Conservation (phyloP, 2,113 vertebrate species). For the Aspiorhynchus laticeps region DNA sequence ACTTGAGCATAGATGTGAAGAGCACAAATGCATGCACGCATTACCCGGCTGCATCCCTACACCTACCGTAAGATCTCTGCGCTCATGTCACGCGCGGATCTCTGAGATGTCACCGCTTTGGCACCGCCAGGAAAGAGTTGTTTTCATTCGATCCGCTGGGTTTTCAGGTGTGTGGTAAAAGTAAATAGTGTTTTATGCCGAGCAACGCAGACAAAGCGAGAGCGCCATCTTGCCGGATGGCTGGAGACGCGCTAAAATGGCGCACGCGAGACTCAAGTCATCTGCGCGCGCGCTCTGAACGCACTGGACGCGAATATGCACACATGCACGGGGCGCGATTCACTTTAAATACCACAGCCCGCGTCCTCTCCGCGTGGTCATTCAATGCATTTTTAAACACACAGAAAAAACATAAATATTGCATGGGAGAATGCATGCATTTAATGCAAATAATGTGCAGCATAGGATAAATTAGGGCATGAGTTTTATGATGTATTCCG, state of each 20-base stretch:
- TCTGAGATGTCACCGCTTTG: conserved; percentile 42
- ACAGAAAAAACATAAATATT: background rate
- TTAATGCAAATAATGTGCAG: no score
- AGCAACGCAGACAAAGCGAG: conserved; percentile 76
- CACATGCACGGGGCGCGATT: background rate
- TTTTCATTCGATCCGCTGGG: conserved; percentile 17
- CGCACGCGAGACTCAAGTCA: conserved; percentile 66
- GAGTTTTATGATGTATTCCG: background rate
- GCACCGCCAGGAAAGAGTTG: conserved; percentile 25
- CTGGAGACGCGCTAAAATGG: conserved; percentile 83
- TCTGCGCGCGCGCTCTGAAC: conserved; percentile 33
- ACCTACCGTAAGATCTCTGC: conserved; percentile 59
- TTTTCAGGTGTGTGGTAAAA: conserved; percentile 54
- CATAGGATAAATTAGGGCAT: background rate
- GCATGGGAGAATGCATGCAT: no score
- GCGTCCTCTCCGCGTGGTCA: background rate
- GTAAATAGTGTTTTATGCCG: conserved; percentile 68
- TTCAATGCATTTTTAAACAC: background rate
- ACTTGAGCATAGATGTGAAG: background rate
- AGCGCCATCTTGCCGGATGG: conserved; percentile 89
- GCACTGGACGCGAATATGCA: background rate
- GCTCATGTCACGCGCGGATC: conserved; percentile 73
- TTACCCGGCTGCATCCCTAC: background rate
- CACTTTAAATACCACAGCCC: background rate
- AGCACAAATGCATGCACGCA: background rate